Base-by-base conservation (phyloP, 1,140 invertebrate genomes). In the Paraescarpia echinospica region DNA sequence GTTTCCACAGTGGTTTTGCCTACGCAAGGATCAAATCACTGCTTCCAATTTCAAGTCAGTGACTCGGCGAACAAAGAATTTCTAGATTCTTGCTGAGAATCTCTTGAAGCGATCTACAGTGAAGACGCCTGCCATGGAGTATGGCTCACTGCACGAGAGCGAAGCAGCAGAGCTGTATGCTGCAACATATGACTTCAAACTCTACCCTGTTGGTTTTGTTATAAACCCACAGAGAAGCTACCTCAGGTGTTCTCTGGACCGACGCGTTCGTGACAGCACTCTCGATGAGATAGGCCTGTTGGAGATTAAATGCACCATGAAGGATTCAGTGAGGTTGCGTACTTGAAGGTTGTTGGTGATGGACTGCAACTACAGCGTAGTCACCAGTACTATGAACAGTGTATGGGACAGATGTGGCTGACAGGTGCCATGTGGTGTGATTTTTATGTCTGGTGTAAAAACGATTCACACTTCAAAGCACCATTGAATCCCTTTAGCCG, bases 341-440 rank as follows among this genome's bases (percentile, higher is more conserved):
- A 90, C 35, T 31, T 90, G 89, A 90, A 27, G 35, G 33, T 31
- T 9, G 89, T 90, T 31, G 89, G n/a, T 18, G n/a, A 31, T 9
- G n/a, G n/a, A 33, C 35, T 9, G 5, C 89, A 90, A 33, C n/a
- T 90, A 90, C n/a, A 90, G 27, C 89, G 18, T 1, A 90, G 89
- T 89, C 92, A 92, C 92, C 33, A 92, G n/a, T 92, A 92, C 91
- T 92, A 92, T 51, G 33, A 77, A 33, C 91, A 92, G 91, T 35
- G 33, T 12, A 77, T 92, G 35, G 51, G 35, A 2, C 91, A 92
- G 77, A 77, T 92, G 92, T 51, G 22, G 22, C 22, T 59, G 35
- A 92, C 92, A 92, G 92, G 92, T 4, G n/a, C 34, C 4, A 51
- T 14, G 59, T 92, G 59, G 92, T 92, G 48, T 59, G 59, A 92